Percentiles rank a stretch among this genome's conserved stretches.
These are phyloP conservation scores for Echinometra lucunter DNA, from an alignment of 53 echinoderm and acorn worm genomes.

Conservation along the genomic window DNA sequence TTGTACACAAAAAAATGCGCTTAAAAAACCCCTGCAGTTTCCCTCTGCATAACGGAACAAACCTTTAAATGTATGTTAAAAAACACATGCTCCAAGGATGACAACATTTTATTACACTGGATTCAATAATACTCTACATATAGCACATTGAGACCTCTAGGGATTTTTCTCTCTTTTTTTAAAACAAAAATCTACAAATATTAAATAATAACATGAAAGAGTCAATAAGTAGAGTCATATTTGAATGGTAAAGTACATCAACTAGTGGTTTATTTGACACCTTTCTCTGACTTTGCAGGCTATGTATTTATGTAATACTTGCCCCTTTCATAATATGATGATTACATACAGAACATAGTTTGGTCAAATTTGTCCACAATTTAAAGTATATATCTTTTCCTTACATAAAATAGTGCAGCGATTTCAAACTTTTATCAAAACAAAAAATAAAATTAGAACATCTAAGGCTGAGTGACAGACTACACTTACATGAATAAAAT, in stretches of 20 bases:
- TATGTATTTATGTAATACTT: background rate
- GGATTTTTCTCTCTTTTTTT: too few relatives aligned
- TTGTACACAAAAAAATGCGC: too few relatives aligned
- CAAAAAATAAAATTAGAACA: background rate
- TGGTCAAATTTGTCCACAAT: background rate
- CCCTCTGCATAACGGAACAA: too few relatives aligned
- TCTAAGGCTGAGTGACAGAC: background rate
- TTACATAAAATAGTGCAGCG: background rate
- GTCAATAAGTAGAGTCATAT: too few relatives aligned
- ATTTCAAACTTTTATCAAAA: background rate
- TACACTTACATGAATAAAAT: slow-evolving; percentile 1
- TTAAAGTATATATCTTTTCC: background rate
- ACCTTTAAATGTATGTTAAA: too few relatives aligned
- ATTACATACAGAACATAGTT: background rate
- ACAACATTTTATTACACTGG: too few relatives aligned
- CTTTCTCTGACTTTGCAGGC: background rate
- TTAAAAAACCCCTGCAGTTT: too few relatives aligned
- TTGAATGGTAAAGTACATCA: background rate
- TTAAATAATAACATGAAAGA: too few relatives aligned
- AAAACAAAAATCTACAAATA: background rate
- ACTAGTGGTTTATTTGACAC: background rate
- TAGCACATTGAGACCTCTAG: too few relatives aligned
- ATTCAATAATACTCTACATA: too few relatives aligned
- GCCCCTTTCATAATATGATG: background rate
- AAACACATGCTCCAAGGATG: too few relatives aligned